Conservation (phyloP, 2,113 vertebrate species). For the Etheostoma cragini region DNA sequence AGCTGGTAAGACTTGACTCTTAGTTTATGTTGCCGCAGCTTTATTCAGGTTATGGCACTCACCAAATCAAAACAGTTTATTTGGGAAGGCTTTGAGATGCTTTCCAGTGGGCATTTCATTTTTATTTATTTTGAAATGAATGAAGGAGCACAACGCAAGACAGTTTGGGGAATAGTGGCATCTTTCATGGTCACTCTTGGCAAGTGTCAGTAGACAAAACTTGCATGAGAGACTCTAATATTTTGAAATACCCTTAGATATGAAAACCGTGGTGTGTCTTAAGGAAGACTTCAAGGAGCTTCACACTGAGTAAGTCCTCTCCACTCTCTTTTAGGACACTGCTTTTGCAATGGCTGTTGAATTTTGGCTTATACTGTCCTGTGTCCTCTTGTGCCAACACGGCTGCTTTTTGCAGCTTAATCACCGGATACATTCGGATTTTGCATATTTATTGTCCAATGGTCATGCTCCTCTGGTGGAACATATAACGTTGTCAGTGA, state of each 20-base stretch:
- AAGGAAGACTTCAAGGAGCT: constrained; percentile 19
- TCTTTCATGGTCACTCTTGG: constrained; percentile 29
- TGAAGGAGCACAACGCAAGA: constrained; percentile 9
- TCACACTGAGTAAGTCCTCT: constrained; percentile 1
- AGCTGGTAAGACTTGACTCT: constrained; percentile 23
- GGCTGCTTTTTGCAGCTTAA: constrained; percentile 17
- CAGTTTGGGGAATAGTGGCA: constrained; percentile 18
- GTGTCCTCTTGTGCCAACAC: constrained; percentile 26
- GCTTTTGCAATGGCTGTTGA: constrained; percentile 25
- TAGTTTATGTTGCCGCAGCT: constrained; percentile 39
- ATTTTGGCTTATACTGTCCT: constrained; percentile 37
- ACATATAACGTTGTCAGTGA: constrained; percentile 37
- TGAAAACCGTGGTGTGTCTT: constrained; percentile 30
- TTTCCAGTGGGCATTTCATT: constrained; percentile 27
- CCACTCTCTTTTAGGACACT: background rate
- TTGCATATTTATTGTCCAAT: constrained; percentile 50
- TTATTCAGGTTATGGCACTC: constrained; percentile 3
- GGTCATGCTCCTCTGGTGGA: constrained; percentile 47
- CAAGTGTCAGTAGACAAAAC: constrained; percentile 42
- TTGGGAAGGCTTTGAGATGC: constrained; percentile 21
- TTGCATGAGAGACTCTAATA: constrained; percentile 19
- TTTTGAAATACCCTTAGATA: constrained; percentile 35
- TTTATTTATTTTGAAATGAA: constrained; percentile 44
- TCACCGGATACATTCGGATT: constrained; percentile 47
- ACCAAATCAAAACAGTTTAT: constrained; percentile 49